Conservation (phyloP, 2,113 vertebrate genomes). For the Hiodon tergisus region DNA sequence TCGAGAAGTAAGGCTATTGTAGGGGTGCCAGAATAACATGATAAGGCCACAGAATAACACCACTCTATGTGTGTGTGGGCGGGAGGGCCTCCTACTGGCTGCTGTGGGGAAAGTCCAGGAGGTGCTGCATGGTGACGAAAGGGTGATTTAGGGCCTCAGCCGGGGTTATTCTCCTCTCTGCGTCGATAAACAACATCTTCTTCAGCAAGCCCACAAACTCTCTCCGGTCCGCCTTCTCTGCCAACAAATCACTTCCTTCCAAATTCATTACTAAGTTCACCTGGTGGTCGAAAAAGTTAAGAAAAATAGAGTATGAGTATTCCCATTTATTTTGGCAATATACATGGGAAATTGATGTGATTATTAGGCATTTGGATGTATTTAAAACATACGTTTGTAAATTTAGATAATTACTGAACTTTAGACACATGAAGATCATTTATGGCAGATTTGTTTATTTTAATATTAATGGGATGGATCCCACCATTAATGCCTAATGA, state of each 20-base stretch:
- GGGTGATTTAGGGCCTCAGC: conserved; percentile 84
- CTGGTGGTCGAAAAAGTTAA: conserved; percentile 50
- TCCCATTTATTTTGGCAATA: background rate
- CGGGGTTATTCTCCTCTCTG: conserved; percentile 89
- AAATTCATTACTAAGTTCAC: conserved; percentile 98
- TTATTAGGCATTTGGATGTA: no score
- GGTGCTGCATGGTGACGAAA: conserved; percentile 97
- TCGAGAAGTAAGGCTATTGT: no score
- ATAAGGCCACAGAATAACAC: background rate
- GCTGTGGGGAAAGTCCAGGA: conserved; percentile 96
- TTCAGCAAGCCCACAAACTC: conserved; percentile 95
- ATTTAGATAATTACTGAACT: no score
- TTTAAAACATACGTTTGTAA: no score
- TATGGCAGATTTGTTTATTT: no score
- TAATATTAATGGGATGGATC: no score
- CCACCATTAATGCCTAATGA: no score
- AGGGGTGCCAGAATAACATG: no score
- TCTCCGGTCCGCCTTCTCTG: conserved; percentile 91
- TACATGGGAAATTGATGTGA: no score
- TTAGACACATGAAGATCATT: no score
- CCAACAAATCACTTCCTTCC: conserved; percentile 91
- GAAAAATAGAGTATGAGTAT: background rate
- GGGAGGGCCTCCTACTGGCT: conserved; percentile 76
- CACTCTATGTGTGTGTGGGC: background rate
- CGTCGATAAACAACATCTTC: conserved; percentile 95